Evolutionary conservation across 2,113 vertebrate genomes (phyloP), one percentile per base, ranked within the genome.

Genomic region (Bombycilla garrulus): DNA sequence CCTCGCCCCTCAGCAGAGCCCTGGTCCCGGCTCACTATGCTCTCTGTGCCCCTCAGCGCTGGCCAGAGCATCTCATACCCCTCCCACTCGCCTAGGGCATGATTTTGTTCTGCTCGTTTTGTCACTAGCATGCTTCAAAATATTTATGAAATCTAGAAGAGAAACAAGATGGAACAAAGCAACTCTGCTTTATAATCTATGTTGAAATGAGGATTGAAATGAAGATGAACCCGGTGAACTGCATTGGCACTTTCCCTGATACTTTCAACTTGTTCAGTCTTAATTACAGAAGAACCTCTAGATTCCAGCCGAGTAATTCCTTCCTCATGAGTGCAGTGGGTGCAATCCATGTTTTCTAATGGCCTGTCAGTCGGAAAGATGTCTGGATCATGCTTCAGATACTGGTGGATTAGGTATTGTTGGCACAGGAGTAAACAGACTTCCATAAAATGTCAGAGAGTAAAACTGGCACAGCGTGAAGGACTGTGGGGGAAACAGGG

Each of bases 31-130:
- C 38, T 25, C 6, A 3, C 8, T 20, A 54, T 31, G 19, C 38
- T 25, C 6, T 3, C 8, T 20, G 58, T 31, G 22, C 21, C 22
- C 36, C 42, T 64, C 61, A 3, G 74, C 16, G 3, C 6, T 12
- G 42, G 26, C 54, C 54, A 0, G 10, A 8, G 8, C 45, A 1
- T 18, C 23, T 33, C 31, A 2, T 3, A 0, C 12, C 13, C 20
- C 3, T 45, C 2, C 14, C 8, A 4, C n/a, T 42, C 12, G 5
- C 4, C 31, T 5, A 4, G 8, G 22, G 2, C 6, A 0, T 4
- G 25, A 5, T 25, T 53, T 17, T 36, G 22, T 22, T 48, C n/a
- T 9, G 23, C n/a, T 66, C 9, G 7, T 51, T 25, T 16, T 40
- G 14, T 25, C 57, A 9, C 25, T 9, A 25, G 12, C 26, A 21